These are phyloP conservation scores for Belgica antarctica DNA, from an alignment of 2,888 invertebrate genomes.

Conservation along the genomic window DNA sequence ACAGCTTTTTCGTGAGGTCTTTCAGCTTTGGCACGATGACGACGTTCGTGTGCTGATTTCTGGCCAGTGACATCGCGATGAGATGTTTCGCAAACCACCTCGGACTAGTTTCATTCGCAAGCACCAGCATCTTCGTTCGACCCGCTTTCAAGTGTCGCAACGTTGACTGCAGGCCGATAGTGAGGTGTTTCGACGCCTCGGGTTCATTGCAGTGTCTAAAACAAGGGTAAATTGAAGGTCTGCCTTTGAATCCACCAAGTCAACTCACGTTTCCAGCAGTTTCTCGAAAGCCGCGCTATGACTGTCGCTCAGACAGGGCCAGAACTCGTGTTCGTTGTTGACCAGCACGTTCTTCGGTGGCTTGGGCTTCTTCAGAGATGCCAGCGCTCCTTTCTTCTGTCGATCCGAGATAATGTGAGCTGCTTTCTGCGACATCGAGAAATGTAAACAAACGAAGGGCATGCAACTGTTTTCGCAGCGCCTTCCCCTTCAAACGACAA, in stretches of 20 bases:
- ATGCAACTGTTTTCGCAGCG: not conserved
- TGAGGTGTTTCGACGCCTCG: not conserved
- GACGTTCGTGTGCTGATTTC: not conserved
- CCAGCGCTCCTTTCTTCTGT: not conserved
- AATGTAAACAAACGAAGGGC: not conserved
- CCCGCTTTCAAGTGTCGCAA: not conserved
- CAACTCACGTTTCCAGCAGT: conserved; percentile 1
- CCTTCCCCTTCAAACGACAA: conserved; percentile 5
- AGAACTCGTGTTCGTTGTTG: conserved; percentile 20
- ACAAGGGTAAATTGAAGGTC: not conserved
- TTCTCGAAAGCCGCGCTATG: not conserved
- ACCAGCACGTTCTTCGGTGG: conserved; percentile 23
- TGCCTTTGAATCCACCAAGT: not conserved
- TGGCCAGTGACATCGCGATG: not conserved
- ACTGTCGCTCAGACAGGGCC: not conserved
- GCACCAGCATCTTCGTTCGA: not conserved
- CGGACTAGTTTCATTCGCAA: conserved; percentile 8
- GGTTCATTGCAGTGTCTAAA: not conserved
- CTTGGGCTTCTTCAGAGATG: not conserved
- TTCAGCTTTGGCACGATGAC: conserved; percentile 20
- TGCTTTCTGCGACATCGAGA: not conserved
- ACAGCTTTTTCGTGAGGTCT: conserved; percentile 7
- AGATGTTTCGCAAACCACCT: conserved; percentile 25
- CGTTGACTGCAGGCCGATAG: conserved; percentile 26
- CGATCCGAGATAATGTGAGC: not conserved